These are phyloP conservation scores for Oscheius sp. DNA, from an alignment of 2,888 invertebrate species.

Conservation along the genomic window DNA sequence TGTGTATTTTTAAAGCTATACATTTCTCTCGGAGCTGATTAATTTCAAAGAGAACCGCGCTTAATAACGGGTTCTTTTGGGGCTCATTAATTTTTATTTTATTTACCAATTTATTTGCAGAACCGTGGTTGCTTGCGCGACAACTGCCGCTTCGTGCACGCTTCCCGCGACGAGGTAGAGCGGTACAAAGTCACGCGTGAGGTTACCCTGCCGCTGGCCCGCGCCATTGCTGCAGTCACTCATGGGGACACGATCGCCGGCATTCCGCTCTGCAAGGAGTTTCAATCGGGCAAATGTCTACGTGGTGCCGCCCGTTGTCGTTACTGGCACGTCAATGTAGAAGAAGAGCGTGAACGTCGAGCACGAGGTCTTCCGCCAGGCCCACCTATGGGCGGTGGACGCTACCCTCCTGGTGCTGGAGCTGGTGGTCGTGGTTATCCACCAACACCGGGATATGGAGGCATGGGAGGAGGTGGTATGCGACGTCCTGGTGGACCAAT, in stretches of 20 bases:
- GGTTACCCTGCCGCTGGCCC: conserved; percentile 75
- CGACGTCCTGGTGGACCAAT: conserved; percentile 30
- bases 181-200: conserved; percentile 80
- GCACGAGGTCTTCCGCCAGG: conserved; percentile 73
- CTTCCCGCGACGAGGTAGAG: conserved; percentile 80
- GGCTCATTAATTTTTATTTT: neutral
- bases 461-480: conserved; percentile 27
- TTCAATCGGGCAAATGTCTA: conserved; percentile 65
- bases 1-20: neutral
- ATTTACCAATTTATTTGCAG: conserved; percentile 49
- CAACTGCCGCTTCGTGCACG: conserved; percentile 77
- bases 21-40: neutral
- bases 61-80: neutral
- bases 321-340: conserved; percentile 69
- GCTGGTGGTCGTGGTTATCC: conserved; percentile 28
- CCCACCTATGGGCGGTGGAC: conserved; percentile 49
- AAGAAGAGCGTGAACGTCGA: conserved; percentile 69
- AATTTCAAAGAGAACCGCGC: neutral
- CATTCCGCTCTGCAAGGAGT: conserved; percentile 70
- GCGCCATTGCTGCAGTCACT: conserved; percentile 71
- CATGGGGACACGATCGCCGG: conserved; percentile 68
- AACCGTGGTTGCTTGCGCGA: conserved; percentile 81
- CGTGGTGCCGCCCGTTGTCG: conserved; percentile 67
- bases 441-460: conserved; percentile 2
- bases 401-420: conserved; percentile 20